These are phyloP conservation scores for Tragelaphus scriptus DNA, from an alignment of 2,113 vertebrate species.

Conservation along the genomic window DNA sequence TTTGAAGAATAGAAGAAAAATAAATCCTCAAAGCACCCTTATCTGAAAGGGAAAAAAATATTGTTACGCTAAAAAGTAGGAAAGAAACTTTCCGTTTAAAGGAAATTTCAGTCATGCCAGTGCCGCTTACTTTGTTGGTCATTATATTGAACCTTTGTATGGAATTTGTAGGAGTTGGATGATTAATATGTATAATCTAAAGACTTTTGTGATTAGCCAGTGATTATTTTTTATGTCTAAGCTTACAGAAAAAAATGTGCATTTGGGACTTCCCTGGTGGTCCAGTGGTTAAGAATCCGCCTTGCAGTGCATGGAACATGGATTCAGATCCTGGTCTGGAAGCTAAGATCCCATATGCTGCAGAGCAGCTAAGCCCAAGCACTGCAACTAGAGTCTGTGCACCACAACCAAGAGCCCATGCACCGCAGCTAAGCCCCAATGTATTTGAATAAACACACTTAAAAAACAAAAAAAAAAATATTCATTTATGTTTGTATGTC, in stretches of 20 bases:
- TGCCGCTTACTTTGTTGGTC: background rate
- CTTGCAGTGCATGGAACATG: background rate
- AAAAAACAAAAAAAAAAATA: background rate
- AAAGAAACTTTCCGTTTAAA: background rate
- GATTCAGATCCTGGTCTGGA: background rate
- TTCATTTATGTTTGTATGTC: background rate
- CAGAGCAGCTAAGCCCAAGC: background rate
- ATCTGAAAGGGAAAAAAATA: background rate
- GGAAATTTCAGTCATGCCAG: background rate
- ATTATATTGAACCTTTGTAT: conserved; percentile 13
- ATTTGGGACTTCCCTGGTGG: background rate
- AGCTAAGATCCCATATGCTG: background rate
- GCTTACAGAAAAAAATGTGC: background rate
- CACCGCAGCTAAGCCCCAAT: background rate
- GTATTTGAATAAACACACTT: background rate
- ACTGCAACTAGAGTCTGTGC: background rate
- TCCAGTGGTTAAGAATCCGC: background rate
- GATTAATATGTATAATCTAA: background rate
- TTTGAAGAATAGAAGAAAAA: conserved; percentile 9
- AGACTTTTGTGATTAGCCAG: background rate
- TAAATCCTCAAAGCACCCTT: background rate
- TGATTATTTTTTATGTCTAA: conserved; percentile 1
- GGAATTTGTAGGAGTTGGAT: background rate
- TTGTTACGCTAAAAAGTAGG: background rate
- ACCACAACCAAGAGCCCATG: background rate